Evolutionary conservation across 1,140 invertebrate species (phyloP).

Genomic region (Parasteatoda tepidariorum): DNA sequence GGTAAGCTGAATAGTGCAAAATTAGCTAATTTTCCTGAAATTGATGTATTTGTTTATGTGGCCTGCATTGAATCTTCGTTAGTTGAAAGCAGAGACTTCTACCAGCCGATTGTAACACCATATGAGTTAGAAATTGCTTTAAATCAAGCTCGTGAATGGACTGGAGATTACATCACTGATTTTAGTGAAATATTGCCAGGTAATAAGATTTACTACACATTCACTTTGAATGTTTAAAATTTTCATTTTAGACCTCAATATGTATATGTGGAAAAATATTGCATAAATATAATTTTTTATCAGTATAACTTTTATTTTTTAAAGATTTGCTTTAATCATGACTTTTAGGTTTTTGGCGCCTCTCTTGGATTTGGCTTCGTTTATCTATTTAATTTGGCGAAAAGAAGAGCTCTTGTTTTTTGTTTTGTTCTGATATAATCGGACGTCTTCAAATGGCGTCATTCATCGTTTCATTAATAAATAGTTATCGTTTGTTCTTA

Average conservation of each 20-base stretch:
- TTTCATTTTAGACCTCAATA: not conserved
- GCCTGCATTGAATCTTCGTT: conserved; percentile 88
- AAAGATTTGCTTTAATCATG: not conserved
- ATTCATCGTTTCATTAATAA: too few species aligned
- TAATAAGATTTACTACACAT: too few species aligned
- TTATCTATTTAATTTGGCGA: too few species aligned
- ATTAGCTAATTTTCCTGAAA: conserved; percentile 92
- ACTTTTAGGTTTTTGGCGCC: too few species aligned
- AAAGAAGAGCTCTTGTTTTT: too few species aligned
- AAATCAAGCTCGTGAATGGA: conserved; percentile 74
- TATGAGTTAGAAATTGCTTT: conserved; percentile 92
- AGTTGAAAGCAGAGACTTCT: conserved; percentile 86
- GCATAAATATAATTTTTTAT: not conserved
- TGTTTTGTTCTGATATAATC: too few species aligned
- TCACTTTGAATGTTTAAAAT: not conserved
- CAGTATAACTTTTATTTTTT: not conserved
- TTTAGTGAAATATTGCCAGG: conserved; percentile 81
- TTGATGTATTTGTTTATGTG: conserved; percentile 91
- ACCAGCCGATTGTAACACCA: conserved; percentile 89
- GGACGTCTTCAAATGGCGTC: too few species aligned
- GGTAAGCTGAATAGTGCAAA: conserved; percentile 93
- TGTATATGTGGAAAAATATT: not conserved
- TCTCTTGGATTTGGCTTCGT: too few species aligned
- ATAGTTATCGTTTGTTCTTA: too few species aligned
- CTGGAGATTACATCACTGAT: conserved; percentile 78